A percentile compares a stretch with the other conserved stretches of the same genome.
These are phyloP conservation scores for Prionailurus viverrinus DNA, from an alignment of 2,113 vertebrate species.

Conservation along the genomic window DNA sequence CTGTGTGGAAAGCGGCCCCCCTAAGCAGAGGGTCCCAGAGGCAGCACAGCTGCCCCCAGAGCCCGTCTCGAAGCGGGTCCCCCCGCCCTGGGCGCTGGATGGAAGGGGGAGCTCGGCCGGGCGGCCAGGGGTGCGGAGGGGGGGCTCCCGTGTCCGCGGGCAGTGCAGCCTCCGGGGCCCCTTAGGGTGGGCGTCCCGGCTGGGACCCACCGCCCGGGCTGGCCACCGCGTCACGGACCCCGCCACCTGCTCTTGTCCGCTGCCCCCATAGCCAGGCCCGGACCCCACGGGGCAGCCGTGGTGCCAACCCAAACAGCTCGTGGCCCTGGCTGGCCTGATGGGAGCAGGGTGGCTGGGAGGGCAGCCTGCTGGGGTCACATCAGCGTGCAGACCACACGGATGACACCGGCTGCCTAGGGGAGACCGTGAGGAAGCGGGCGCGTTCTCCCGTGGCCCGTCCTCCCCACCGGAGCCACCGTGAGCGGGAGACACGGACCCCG, in stretches of 20 bases:
- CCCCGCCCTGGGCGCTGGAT: background rate
- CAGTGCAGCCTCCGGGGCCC: too few relatives aligned
- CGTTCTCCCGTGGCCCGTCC: background rate
- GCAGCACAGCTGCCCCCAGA: background rate
- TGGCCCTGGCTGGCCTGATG: background rate
- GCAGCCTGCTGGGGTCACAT: background rate
- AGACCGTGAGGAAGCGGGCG: background rate
- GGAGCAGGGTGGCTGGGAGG: rapidly evolving
- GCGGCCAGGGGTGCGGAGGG: too few relatives aligned
- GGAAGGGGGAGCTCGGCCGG: background rate
- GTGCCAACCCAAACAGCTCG: background rate
- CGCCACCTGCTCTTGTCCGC: background rate
- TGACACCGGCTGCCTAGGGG: background rate
- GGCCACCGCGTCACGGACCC: background rate
- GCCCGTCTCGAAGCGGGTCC: background rate
- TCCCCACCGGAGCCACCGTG: rapidly evolving
- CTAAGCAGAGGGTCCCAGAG: background rate
- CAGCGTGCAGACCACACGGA: rapidly evolving
- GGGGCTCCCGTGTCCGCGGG: too few relatives aligned
- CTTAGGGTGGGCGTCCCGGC: too few relatives aligned
- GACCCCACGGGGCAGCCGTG: background rate
- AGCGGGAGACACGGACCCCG: background rate
- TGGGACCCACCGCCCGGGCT: too few relatives aligned
- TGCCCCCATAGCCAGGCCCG: background rate
- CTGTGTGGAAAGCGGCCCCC: background rate